These are phyloP conservation scores for Metopolophium dirhodum DNA, from an alignment of 1,140 invertebrate genomes.

Conservation along the genomic window DNA sequence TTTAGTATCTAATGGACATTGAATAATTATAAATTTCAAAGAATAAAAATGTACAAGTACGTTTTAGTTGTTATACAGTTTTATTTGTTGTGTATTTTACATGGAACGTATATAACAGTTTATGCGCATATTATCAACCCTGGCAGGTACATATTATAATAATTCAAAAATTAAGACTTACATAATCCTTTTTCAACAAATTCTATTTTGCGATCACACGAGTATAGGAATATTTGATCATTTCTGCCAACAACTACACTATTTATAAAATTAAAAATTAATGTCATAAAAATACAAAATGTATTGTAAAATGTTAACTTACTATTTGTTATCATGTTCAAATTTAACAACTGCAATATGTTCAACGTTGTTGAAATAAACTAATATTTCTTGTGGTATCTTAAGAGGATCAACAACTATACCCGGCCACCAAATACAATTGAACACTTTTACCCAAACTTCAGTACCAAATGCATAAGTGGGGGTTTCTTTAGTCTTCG, in stretches of 20 bases:
- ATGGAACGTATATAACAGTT: no score
- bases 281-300: not conserved
- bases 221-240: not conserved
- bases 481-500: not conserved
- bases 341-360: not conserved
- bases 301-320: not conserved
- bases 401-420: not conserved
- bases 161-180: not conserved
- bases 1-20: no score
- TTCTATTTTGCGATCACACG: not conserved
- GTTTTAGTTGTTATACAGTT: no score
- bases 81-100: no score
- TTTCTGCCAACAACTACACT: not conserved
- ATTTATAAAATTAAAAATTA: not conserved
- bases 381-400: not conserved
- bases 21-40: no score
- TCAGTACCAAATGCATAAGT: not conserved
- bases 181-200: not conserved
- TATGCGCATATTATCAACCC: no score
- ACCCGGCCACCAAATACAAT: slow-evolving; percentile 12
- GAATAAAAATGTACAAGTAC: not conserved
- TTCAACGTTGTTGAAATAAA: not conserved
- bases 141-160: not conserved
- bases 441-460: not conserved
- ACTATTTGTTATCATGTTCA: not conserved